These are phyloP conservation scores for Falco punctatus DNA, from an alignment of 2,113 vertebrate genomes.

Conservation along the genomic window DNA sequence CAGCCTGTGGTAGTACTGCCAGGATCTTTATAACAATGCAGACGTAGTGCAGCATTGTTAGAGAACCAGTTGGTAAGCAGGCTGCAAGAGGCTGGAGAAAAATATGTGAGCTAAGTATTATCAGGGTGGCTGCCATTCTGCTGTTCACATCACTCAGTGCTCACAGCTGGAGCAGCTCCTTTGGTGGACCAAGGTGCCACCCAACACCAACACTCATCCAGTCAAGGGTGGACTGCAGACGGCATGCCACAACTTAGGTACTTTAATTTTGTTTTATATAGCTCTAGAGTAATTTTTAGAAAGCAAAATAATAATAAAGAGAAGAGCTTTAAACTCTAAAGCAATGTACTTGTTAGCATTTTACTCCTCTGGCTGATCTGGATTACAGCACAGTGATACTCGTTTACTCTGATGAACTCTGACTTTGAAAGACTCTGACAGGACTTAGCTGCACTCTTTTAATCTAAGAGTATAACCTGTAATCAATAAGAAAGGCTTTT, in stretches of 20 bases:
- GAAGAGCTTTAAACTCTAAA: background rate
- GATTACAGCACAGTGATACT: background rate
- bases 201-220: too few relatives aligned
- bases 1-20: background rate
- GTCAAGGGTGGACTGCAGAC: background rate
- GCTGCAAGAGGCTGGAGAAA: background rate
- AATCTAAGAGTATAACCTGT: conserved; percentile 55
- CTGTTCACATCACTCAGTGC: background rate
- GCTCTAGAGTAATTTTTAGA: background rate
- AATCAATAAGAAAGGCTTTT: conserved; percentile 64
- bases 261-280: background rate
- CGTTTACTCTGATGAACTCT: conserved; percentile 33
- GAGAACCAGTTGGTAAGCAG: background rate
- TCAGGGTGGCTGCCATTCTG: background rate
- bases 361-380: background rate
- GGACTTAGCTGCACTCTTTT: conserved; percentile 52
- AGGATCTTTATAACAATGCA: background rate
- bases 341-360: background rate
- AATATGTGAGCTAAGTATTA: background rate
- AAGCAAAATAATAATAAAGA: background rate
- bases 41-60: background rate
- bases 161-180: background rate
- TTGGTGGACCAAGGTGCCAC: background rate
- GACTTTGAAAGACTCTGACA: conserved; percentile 54
- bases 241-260: background rate